Evolutionary conservation across 2,888 invertebrate genomes (phyloP), one percentile per base, ranked within the genome.

Genomic region (Thyatira batis): DNA sequence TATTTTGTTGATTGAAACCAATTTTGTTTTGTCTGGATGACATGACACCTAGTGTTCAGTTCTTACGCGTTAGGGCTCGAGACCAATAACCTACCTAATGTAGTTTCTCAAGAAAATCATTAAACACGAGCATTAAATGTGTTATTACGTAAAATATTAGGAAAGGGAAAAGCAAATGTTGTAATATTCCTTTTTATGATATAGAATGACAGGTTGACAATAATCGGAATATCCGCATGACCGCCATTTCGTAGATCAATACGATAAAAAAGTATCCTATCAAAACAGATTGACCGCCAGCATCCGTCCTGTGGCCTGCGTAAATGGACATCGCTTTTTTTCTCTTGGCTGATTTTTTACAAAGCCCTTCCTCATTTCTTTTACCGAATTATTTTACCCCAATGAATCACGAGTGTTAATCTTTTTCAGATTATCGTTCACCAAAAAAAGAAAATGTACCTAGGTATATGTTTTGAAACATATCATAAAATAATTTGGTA

Each of bases 261-360:
- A 59, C 60, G 57, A 53, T 60, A 62, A 62, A 54, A 66, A 65
- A 56, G 52, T 57, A 50, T 53, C 58, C 57, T 56, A 58, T 58
- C 64, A 57, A 57, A 67, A 57, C 55, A 52, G 51, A 62, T 59
- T 67, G 56, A 56, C 54, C 57, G 67, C 55, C 50, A 50, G 39
- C 45, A 55, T 67, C 54, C 59, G 53, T 50, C 53, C 51, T 54
- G 58, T 59, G 52, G 46, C 52, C 50, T 45, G 50, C 48, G 50
- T 30, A 56, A 39, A 39, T 8, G 39, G 39, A 39, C 39, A 17
- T 17, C 39, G 39, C 33, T 13, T 61, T 39, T 56, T 60, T 52
- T 51, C 52, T 57, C 55, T 55, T 39, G 23, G 43, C 20, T 55
- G 27, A 48, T 58, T 54, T 55, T 59, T 46, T 52, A 55, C 54